Conservation (phyloP, 2,797 vertebrate genomes). For the Onychomys torridus region DNA sequence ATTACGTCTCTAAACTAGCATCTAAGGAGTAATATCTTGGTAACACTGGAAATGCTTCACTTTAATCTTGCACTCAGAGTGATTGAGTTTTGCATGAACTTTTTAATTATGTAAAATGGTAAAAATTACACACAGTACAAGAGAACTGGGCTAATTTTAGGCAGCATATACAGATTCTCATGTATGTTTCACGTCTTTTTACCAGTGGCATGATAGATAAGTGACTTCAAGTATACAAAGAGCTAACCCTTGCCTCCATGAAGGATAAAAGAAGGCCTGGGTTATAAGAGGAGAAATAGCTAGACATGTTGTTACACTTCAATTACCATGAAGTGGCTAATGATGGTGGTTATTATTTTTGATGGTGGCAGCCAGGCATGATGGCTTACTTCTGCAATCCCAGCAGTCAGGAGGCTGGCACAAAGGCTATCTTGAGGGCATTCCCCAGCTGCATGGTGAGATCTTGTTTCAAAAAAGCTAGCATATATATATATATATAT, state of each 20-base stretch:
- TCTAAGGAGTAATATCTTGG: slow-evolving; percentile 66
- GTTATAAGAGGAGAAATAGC: not conserved
- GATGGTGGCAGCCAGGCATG: not conserved
- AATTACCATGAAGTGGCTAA: not conserved
- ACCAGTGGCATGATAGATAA: not conserved
- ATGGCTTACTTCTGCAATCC: not conserved
- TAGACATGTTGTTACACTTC: not conserved
- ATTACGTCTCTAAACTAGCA: slow-evolving; percentile 29
- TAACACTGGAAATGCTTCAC: slow-evolving; percentile 66
- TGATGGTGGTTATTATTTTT: not conserved
- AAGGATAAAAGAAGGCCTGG: not conserved
- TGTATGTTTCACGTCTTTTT: slow-evolving; percentile 1
- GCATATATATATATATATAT: too few relatives aligned
- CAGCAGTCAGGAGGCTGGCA: not conserved
- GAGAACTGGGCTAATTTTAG: slow-evolving; percentile 11
- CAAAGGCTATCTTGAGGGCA: not conserved
- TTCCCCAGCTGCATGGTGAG: not conserved
- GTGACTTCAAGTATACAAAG: not conserved
- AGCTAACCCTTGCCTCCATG: not conserved
- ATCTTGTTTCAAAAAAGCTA: not conserved
- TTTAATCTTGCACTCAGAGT: slow-evolving; percentile 62
- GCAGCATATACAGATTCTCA: not conserved
- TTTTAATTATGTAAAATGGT: slow-evolving; percentile 69
- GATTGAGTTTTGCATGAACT: slow-evolving; percentile 61
- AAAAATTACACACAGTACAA: slow-evolving; percentile 52